Percentiles rank a stretch among this genome's conserved stretches.
Conservation (phyloP, 2,113 vertebrate species). For the Pituophis catenifer region DNA sequence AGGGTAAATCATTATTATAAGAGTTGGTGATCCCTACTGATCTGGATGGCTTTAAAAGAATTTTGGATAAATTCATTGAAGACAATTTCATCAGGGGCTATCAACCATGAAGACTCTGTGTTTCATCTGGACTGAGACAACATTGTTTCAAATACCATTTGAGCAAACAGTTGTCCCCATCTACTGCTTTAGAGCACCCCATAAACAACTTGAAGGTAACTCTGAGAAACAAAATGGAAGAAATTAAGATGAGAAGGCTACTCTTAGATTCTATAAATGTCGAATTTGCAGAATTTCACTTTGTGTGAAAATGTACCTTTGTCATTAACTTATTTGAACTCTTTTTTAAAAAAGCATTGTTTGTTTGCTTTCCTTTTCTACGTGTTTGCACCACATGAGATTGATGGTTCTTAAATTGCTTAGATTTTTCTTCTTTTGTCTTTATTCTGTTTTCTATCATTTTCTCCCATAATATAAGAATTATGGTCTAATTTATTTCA, state of each 20-base stretch:
- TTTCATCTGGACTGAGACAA: neutral
- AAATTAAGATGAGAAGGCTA: neutral
- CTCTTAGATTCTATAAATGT: neutral
- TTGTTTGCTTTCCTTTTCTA: constrained; percentile 1
- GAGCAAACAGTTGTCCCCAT: neutral
- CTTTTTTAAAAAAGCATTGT: neutral
- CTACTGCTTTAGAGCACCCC: neutral
- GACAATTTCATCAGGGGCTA: neutral
- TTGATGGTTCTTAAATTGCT: constrained; percentile 10
- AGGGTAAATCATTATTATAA: neutral
- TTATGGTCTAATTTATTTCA: constrained; percentile 52
- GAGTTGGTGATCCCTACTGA: neutral
- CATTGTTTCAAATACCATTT: neutral
- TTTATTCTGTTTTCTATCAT: constrained; percentile 8
- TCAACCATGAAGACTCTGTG: neutral
- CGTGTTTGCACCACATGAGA: neutral
- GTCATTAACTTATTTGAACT: neutral
- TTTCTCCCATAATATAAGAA: constrained; percentile 20
- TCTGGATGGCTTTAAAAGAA: neutral
- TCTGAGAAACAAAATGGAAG: neutral
- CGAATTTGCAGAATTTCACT: neutral
- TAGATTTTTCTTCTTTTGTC: no score
- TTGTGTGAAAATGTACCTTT: neutral
- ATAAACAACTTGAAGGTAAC: neutral
- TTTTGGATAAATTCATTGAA: neutral